Evolutionary conservation across 2,797 vertebrate genomes (phyloP).

Genomic region (Paedocypris micromegethes): DNA sequence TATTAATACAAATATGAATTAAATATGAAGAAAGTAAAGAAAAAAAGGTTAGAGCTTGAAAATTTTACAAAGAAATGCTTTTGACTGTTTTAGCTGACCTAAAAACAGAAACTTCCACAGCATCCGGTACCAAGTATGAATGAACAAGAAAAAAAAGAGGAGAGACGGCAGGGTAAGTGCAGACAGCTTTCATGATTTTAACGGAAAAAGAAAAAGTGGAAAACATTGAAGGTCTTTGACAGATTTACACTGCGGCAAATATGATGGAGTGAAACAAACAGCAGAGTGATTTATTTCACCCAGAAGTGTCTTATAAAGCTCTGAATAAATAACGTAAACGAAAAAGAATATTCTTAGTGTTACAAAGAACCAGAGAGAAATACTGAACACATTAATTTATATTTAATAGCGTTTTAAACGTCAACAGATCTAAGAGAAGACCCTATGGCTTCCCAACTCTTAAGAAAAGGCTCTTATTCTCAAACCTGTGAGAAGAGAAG

Average conservation of each 20-base stretch:
- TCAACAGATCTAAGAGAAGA: too few species aligned
- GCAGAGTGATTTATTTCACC: not conserved
- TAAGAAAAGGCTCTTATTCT: too few species aligned
- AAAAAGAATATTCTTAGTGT: not conserved
- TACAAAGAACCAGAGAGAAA: too few species aligned
- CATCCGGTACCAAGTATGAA: too few species aligned
- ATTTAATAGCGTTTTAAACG: too few species aligned
- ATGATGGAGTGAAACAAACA: conserved; percentile 4
- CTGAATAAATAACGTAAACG: conserved; percentile 10
- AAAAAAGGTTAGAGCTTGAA: too few species aligned
- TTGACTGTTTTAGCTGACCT: not conserved
- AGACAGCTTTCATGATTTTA: conserved; percentile 4
- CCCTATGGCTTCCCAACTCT: too few species aligned
- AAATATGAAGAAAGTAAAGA: too few species aligned
- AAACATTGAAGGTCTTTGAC: conserved; percentile 1
- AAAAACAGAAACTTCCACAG: not conserved
- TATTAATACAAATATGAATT: too few species aligned
- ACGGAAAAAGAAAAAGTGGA: conserved; percentile 14
- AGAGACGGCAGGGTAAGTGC: conserved; percentile 10
- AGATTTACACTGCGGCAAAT: conserved; percentile 10
- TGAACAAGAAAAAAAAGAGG: not conserved
- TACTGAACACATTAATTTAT: too few species aligned
- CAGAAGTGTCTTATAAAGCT: conserved; percentile 1
- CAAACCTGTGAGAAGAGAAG: too few species aligned
- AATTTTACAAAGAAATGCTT: too few species aligned